Percentiles rank a stretch among this genome's conserved stretches.
Evolutionary conservation across 2,888 invertebrate genomes (phyloP).

Genomic region (Conomelus anceps): DNA sequence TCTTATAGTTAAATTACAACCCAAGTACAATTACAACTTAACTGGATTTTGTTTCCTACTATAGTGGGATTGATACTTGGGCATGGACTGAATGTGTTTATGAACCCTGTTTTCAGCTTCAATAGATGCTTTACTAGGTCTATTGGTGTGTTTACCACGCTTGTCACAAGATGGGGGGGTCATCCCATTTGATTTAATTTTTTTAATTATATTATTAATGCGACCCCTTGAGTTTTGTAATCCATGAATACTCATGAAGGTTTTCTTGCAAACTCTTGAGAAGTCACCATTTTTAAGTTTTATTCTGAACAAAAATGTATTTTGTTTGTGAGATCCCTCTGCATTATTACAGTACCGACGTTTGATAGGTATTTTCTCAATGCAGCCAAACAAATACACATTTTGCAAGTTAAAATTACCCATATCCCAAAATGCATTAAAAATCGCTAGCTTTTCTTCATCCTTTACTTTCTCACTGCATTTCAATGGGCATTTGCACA

Average conservation of each 20-base stretch:
- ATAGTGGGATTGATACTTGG: background rate
- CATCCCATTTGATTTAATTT: background rate
- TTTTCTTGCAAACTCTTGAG: background rate
- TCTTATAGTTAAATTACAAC: no score
- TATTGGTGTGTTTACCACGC: background rate
- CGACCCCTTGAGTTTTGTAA: constrained; percentile 2
- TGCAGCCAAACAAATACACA: background rate
- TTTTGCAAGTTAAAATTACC: constrained; percentile 4
- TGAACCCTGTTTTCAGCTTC: background rate
- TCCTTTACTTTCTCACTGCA: constrained; percentile 2
- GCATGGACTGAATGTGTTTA: background rate
- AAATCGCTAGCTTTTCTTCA: background rate
- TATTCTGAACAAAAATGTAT: background rate
- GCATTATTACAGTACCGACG: constrained; percentile 7
- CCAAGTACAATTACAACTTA: no score
- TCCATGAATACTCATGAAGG: constrained; percentile 1
- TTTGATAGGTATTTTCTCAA: constrained; percentile 6
- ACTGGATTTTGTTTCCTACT: background rate
- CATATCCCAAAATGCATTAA: constrained; percentile 9
- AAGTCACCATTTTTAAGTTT: background rate
- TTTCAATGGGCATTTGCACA: constrained; percentile 9
- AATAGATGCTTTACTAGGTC: background rate
- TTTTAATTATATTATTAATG: constrained; percentile 1
- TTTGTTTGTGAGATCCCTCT: constrained; percentile 10
- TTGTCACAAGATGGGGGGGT: background rate